phyloP scores from a whole-genome alignment of 2,113 vertebrate species.

The Struthio camelus region DNA sequence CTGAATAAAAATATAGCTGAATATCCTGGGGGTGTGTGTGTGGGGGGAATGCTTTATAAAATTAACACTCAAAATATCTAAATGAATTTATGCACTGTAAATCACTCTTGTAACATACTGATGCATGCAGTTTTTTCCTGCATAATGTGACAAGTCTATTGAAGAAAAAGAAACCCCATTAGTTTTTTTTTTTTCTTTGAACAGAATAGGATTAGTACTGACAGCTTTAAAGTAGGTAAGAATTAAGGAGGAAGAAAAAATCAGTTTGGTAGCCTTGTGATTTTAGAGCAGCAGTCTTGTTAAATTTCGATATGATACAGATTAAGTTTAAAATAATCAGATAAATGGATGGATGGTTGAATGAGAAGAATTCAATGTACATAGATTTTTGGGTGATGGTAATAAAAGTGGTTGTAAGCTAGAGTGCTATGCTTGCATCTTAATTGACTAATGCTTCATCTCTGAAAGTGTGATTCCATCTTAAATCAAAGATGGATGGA shows the following conservation, averaged over 20 bases:
- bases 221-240: neutral
- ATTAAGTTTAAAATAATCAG: neutral
- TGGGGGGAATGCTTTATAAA: neutral
- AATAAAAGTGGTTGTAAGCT: neutral
- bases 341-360: neutral
- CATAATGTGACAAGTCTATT: neutral
- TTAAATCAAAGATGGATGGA: neutral
- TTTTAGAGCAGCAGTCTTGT: neutral
- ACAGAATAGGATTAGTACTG: neutral
- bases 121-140: neutral
- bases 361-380: neutral
- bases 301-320: neutral
- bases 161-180: neutral
- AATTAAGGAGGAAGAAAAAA: neutral
- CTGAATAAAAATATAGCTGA: neutral
- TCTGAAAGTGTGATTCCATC: neutral
- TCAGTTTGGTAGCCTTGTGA: neutral
- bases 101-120: neutral
- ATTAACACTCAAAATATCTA: neutral
- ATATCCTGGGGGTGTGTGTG: neutral
- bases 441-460: neutral
- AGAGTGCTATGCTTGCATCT: neutral
- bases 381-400: neutral
- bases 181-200: neutral
- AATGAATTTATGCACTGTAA: neutral